Conservation (phyloP, 2,113 vertebrate species). For the Colossoma macropomum region DNA sequence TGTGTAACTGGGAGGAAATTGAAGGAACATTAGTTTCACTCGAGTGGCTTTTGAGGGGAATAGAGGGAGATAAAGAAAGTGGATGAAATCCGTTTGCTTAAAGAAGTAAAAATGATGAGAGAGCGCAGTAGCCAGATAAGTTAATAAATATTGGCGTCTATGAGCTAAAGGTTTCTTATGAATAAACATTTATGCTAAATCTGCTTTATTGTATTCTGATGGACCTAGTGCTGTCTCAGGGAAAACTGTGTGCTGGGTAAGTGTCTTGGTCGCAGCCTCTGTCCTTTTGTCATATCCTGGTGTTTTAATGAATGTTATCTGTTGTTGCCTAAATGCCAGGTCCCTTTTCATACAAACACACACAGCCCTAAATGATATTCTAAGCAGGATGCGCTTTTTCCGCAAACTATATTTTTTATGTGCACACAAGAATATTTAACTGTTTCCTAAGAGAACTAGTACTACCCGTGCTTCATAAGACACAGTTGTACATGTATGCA, state of each 20-base stretch:
- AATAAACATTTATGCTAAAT: slow-evolving; percentile 2
- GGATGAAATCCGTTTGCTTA: not conserved
- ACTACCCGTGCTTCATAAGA: too few species aligned
- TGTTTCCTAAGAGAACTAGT: too few species aligned
- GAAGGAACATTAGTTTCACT: not conserved
- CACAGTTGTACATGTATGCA: too few species aligned
- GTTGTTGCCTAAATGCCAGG: not conserved
- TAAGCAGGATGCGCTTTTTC: not conserved
- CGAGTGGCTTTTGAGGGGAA: not conserved
- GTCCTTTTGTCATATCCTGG: not conserved
- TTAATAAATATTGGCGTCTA: not conserved
- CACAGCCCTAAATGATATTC: not conserved
- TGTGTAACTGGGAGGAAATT: not conserved
- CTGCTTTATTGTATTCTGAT: not conserved
- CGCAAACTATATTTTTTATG: too few species aligned
- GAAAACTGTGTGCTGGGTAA: not conserved
- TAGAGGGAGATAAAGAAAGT: not conserved
- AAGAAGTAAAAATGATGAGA: not conserved
- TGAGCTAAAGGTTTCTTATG: slow-evolving; percentile 5
- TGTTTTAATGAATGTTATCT: not conserved
- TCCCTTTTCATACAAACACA: not conserved
- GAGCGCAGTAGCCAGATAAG: not conserved
- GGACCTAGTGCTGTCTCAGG: not conserved
- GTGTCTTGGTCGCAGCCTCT: not conserved
- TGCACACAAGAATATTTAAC: too few species aligned